phyloP scores from a whole-genome alignment of 1,140 invertebrate genomes.

The Sycobia sp. region DNA sequence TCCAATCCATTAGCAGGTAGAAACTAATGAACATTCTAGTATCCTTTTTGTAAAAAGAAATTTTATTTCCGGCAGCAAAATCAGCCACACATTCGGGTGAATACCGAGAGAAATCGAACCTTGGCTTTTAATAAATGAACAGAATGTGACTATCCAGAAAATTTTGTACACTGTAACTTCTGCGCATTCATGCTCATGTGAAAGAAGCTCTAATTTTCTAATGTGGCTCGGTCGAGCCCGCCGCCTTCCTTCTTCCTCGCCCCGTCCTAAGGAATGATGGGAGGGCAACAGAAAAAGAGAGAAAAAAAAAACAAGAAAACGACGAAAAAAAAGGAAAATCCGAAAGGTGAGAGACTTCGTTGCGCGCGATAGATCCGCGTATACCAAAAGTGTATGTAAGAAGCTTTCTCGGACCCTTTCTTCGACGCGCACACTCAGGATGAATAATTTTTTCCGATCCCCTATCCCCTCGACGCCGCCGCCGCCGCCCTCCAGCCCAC shows the following conservation, averaged over 20 bases:
- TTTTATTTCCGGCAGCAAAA: too few relatives aligned
- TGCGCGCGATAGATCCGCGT: too few relatives aligned
- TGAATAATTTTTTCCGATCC: conserved; percentile 35
- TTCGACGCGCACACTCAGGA: conserved; percentile 20
- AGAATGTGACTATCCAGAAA: conserved; percentile 19
- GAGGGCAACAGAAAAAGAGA: too few relatives aligned
- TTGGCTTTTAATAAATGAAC: conserved; percentile 24
- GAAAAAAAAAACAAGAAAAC: too few relatives aligned
- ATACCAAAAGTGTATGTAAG: conserved; percentile 16
- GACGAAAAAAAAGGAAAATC: background rate
- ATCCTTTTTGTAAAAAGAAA: too few relatives aligned
- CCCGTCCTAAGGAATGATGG: too few relatives aligned
- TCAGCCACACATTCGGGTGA: too few relatives aligned
- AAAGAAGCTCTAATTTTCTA: conserved; percentile 24
- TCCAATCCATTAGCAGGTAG: too few relatives aligned
- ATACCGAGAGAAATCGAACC: too few relatives aligned
- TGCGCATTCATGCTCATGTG: background rate
- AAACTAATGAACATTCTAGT: too few relatives aligned
- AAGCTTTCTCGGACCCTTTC: conserved; percentile 25
- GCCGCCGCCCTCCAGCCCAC: background rate
- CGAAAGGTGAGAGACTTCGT: background rate
- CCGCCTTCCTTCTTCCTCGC: too few relatives aligned
- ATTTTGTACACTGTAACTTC: conserved; percentile 1
- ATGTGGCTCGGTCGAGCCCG: background rate
- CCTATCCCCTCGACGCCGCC: too few relatives aligned